Base-by-base conservation (phyloP, 2,113 vertebrate genomes). In the Corapipo altera region DNA sequence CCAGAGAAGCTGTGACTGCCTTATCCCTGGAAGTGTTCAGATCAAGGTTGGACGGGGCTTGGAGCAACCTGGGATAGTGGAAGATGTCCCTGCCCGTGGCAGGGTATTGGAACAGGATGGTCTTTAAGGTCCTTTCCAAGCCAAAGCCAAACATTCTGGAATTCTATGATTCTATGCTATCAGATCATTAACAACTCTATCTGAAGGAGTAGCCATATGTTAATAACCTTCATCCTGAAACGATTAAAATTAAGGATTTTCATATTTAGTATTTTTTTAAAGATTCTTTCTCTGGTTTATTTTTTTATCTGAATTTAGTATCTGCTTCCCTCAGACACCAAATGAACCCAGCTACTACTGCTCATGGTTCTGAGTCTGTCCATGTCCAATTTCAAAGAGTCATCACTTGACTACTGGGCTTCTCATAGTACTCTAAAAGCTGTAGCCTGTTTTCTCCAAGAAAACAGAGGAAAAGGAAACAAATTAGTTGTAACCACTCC, bases 41-140 rank as follows among this genome's bases (percentile, higher is more conserved):
- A 48, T 12, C 6, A 21, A 23, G 9, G 0, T 0, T 55, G 21
- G 2, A 23, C 3, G 4, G 17, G 9, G 8, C 8, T 48, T 62
- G 48, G 11, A 62, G 7, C 6, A 55, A 15, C 0, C 0, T 32
- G 26, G 5, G 0, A 0, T 19, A 48, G 14, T 35, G 21, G 55
- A 55, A 76, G 9, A 1, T 76, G 26, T 8, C 26, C 14, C 9
- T 55, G 41, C 9, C 6, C 9, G 13, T 32, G 48, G 9, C 9
- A 55, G 26, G 5, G 2, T 4, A 8, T 0, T 57, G 8, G 18
- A 64, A 76, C 23, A 21, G 43, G 32, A 57, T 33, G 41, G 10
- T 44, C 62, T 44, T 43, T 44, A 43, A 70, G 8, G 1, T 14
- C 5, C 1, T 12, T 64, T 37, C 32, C 18, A 51, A 28, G 3